These are phyloP conservation scores for Meteorus sp. DNA, from an alignment of 1,140 invertebrate genomes.

Conservation along the genomic window DNA sequence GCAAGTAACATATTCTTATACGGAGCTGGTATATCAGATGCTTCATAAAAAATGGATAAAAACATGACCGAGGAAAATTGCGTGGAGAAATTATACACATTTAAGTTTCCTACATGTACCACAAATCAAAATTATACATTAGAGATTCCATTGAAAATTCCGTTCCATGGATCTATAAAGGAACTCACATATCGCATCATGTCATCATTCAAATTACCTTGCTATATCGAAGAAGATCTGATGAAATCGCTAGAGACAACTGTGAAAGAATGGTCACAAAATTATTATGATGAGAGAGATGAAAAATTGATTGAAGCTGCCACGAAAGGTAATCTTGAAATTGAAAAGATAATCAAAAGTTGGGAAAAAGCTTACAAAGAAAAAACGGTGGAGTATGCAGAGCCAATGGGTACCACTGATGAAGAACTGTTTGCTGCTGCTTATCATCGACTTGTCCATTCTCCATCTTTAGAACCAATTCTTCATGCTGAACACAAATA, in stretches of 20 bases:
- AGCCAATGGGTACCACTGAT: slow-evolving; percentile 71
- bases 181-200: slow-evolving; percentile 71
- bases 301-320: slow-evolving; percentile 60
- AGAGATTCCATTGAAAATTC: slow-evolving; percentile 67
- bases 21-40: no score
- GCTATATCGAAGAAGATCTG: slow-evolving; percentile 66
- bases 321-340: slow-evolving; percentile 61
- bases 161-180: slow-evolving; percentile 61
- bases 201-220: slow-evolving; percentile 71
- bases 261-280: slow-evolving; percentile 59
- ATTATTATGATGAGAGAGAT: slow-evolving; percentile 62
- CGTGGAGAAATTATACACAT: slow-evolving; percentile 60
- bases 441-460: slow-evolving; percentile 82
- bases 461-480: slow-evolving; percentile 76
- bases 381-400: slow-evolving; percentile 67
- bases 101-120: slow-evolving; percentile 64
- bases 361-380: slow-evolving; percentile 73
- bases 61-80: slow-evolving; percentile 50
- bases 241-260: slow-evolving; percentile 57
- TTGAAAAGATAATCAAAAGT: slow-evolving; percentile 69
- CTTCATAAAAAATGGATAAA: slow-evolving; percentile 5
- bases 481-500: slow-evolving; percentile 78
- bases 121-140: slow-evolving; percentile 63
- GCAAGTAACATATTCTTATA: no score
- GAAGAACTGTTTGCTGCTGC: slow-evolving; percentile 78